phyloP scores from a whole-genome alignment of 1,140 invertebrate species.

The Hetaerina americana region DNA sequence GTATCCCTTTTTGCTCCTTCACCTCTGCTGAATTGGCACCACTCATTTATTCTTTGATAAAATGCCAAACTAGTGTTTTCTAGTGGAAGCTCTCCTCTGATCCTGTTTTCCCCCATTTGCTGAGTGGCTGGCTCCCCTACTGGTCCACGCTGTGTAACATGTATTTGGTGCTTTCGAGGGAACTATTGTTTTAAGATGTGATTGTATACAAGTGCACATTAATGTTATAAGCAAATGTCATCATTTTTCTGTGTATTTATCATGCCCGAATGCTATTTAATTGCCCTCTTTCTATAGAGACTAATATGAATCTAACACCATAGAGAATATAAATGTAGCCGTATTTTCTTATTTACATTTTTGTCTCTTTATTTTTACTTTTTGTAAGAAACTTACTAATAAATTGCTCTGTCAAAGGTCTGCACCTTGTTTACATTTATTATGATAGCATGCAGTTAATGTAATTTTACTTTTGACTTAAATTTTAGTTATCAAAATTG shows the following conservation, averaged over 20 bases:
- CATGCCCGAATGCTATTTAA: neutral
- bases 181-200: neutral
- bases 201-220: neutral
- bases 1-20: neutral
- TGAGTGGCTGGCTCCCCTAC: neutral
- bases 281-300: neutral
- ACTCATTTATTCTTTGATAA: neutral
- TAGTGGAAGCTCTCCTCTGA: neutral
- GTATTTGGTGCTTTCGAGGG: neutral
- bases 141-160: neutral
- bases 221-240: neutral
- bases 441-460: too few relatives aligned
- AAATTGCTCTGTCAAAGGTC: neutral
- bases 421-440: neutral
- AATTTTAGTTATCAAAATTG: too few relatives aligned
- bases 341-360: constrained; percentile 1
- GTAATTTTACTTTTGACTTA: too few relatives aligned
- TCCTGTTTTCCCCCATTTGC: neutral
- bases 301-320: neutral
- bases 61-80: neutral
- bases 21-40: neutral
- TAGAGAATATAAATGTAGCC: neutral
- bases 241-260: neutral
- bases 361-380: neutral
- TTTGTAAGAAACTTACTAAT: neutral